Percentiles rank a stretch among this genome's conserved stretches.
phyloP scores from a whole-genome alignment of 2,888 invertebrate genomes.

The Stenoptilia bipunctidactyla region DNA sequence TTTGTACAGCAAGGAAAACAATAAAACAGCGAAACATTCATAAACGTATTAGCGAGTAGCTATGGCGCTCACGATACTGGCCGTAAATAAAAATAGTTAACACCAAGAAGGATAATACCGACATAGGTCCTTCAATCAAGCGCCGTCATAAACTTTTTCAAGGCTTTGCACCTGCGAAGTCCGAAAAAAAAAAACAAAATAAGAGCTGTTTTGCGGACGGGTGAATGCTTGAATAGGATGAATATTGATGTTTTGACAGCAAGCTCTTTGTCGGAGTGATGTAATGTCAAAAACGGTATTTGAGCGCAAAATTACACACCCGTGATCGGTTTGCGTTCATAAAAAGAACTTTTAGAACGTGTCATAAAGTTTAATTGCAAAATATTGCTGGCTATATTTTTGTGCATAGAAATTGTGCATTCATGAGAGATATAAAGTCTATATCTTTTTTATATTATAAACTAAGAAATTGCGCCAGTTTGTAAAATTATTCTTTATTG shows the following conservation, averaged over 20 bases:
- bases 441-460: no score
- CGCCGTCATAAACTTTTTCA: constrained; percentile 53
- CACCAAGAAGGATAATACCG: constrained; percentile 11
- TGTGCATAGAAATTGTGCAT: no score
- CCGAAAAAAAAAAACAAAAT: constrained; percentile 29
- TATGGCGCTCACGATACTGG: not conserved
- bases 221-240: constrained; percentile 11
- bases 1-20: no score
- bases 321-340: no score
- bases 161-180: constrained; percentile 49
- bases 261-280: constrained; percentile 16
- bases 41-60: no score
- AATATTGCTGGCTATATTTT: no score
- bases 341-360: no score
- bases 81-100: constrained; percentile 8
- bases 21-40: no score
- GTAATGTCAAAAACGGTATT: not conserved
- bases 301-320: not conserved
- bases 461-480: no score
- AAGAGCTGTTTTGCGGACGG: constrained; percentile 18
- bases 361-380: no score
- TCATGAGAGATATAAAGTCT: no score
- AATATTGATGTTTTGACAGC: constrained; percentile 59
- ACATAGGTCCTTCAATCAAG: constrained; percentile 22
- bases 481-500: no score